phyloP scores from a whole-genome alignment of 2,888 invertebrate species.

The Drosophila helvetica region DNA sequence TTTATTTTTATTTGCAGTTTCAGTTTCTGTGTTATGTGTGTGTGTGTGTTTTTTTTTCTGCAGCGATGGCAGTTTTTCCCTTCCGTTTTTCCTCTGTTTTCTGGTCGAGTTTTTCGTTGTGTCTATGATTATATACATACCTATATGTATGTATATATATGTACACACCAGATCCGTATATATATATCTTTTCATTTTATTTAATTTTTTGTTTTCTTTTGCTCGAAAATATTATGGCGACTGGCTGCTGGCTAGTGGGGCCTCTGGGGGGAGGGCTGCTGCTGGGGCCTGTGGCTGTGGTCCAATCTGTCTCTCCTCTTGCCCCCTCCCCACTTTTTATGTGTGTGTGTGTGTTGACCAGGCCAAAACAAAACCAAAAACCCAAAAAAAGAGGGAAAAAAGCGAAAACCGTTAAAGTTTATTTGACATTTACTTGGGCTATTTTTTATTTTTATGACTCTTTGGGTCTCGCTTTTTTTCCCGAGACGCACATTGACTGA shows the following conservation, averaged over 20 bases:
- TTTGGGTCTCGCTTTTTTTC: constrained; percentile 56
- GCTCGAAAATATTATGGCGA: constrained; percentile 49
- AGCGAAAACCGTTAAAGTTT: constrained; percentile 79
- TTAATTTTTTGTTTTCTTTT: constrained; percentile 20
- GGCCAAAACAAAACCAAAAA: constrained; percentile 8
- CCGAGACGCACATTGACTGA: constrained; percentile 31
- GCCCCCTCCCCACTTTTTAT: constrained; percentile 39
- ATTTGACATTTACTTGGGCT: constrained; percentile 81
- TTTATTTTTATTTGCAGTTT: constrained; percentile 66
- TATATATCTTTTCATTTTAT: constrained; percentile 3
- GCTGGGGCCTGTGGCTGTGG: constrained; percentile 37
- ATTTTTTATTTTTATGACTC: constrained; percentile 81
- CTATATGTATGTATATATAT: background rate
- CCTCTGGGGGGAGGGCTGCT: background rate
- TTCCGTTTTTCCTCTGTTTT: constrained; percentile 47
- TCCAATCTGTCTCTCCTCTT: constrained; percentile 30
- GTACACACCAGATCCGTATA: constrained; percentile 7
- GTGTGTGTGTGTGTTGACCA: constrained; percentile 17
- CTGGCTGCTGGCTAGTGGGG: constrained; percentile 37
- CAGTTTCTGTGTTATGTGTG: constrained; percentile 58
- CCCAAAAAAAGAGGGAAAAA: constrained; percentile 30
- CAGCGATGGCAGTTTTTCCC: constrained; percentile 69
- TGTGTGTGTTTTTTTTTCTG: constrained; percentile 47
- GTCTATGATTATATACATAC: background rate
- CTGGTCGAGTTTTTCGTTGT: background rate